Base-by-base conservation (phyloP, 2,888 invertebrate genomes). In the Bimastos eiseni region DNA sequence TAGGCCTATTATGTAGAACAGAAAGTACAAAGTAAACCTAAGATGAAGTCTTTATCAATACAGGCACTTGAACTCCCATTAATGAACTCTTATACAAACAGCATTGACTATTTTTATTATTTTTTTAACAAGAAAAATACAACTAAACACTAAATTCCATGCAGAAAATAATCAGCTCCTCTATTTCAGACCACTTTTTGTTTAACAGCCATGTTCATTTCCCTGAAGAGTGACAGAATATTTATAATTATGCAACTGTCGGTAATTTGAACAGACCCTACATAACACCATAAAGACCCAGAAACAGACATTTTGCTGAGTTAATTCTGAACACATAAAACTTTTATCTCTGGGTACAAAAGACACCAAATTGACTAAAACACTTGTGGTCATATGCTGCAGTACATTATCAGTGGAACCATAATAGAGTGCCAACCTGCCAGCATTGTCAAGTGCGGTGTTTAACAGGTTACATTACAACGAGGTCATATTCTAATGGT, bases 91-190 rank as follows among this genome's bases (percentile, higher is more conserved):
- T n/a, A 8, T 70, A 70, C 70, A 70, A 70, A 70, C 70, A 70
- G 70, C 70, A 70, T n/a, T 11, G n/a, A 17, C 21, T 1, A 44
- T 44, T 70, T 70, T n/a, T 30, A 70, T 70, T 70, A 70, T n/a
- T 70, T 70, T 70, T 11, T n/a, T 70, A 70, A 70, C 30, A 70
- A 70, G 70, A 70, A n/a, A 30, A 70, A n/a, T 70, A 49, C 13
- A 70, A 70, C 70, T 70, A 70, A 70, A 30, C 30, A n/a, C 70
- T 70, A 70, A 70, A 70, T 70, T 70, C 70, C 70, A 70, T n/a
- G 70, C 70, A 70, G n/a, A n/a, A 70, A 70, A 70, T 49, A n/a
- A 70, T 70, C n/a, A 70, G n/a, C 70, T 70, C 70, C n/a, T 70
- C 70, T 70, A 6, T 8, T n/a, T n/a, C 30, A 70, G n/a, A 70